phyloP scores from a whole-genome alignment of 2,888 invertebrate species.

The Miltochrista miniata region DNA sequence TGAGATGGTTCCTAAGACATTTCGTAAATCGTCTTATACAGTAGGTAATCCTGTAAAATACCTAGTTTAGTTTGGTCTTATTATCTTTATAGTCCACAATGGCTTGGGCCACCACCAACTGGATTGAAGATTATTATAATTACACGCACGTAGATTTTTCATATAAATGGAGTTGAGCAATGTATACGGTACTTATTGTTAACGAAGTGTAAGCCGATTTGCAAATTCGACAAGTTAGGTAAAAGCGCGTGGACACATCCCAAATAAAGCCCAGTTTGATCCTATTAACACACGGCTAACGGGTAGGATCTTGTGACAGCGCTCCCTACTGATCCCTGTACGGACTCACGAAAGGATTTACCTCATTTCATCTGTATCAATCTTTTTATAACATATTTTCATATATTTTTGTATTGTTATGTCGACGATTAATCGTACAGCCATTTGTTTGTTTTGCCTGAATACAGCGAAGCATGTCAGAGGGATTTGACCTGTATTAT shows the following conservation, averaged over 20 bases:
- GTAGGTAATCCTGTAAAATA: no score
- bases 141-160: background rate
- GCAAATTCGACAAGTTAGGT: slow-evolving; percentile 81
- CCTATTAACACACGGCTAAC: slow-evolving; percentile 81
- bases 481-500: no score
- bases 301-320: slow-evolving; percentile 72
- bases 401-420: slow-evolving; percentile 14
- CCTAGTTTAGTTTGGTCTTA: no score
- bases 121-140: no score
- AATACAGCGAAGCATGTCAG: no score
- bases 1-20: no score
- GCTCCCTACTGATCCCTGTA: slow-evolving; percentile 60
- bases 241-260: slow-evolving; percentile 79
- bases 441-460: no score
- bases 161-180: slow-evolving; percentile 17
- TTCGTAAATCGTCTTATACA: no score
- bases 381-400: slow-evolving; percentile 38
- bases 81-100: no score
- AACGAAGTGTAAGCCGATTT: slow-evolving; percentile 81
- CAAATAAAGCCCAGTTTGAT: slow-evolving; percentile 80
- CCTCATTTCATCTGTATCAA: slow-evolving; percentile 45
- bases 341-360: slow-evolving; percentile 53
- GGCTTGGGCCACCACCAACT: no score
- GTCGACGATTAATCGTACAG: slow-evolving; percentile 33
- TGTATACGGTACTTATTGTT: slow-evolving; percentile 56